Conservation (phyloP, 2,888 invertebrate genomes). For the Xiphydria camelus region DNA sequence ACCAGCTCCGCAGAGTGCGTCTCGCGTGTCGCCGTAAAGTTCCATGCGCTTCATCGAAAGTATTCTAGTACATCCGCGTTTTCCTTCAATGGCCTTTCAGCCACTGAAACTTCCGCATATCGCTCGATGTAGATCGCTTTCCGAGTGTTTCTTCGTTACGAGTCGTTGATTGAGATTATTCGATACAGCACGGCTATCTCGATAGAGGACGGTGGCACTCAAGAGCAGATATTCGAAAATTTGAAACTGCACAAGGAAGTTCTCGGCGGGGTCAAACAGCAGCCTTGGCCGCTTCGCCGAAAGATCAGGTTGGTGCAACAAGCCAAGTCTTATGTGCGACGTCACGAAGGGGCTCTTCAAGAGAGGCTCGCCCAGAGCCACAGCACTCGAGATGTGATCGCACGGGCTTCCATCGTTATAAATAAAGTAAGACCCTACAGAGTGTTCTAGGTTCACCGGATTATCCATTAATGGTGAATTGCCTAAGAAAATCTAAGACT, state of each 20-base stretch:
- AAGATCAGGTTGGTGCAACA: conserved; percentile 80
- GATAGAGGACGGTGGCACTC: conserved; percentile 76
- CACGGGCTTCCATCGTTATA: conserved; percentile 79
- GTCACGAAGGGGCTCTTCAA: conserved; percentile 88
- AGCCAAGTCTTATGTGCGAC: conserved; percentile 85
- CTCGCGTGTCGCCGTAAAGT: too few relatives aligned
- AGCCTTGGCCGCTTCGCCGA: conserved; percentile 81
- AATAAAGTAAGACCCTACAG: conserved; percentile 76
- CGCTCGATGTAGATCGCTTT: too few relatives aligned
- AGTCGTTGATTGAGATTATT: conserved; percentile 12
- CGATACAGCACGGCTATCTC: conserved; percentile 76
- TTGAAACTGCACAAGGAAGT: conserved; percentile 91
- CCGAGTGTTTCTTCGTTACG: neutral
- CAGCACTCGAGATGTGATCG: conserved; percentile 82
- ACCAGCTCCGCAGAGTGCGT: conserved; percentile 86
- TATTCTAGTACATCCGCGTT: too few relatives aligned
- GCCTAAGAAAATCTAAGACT: neutral
- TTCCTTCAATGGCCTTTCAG: too few relatives aligned
- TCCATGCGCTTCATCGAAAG: too few relatives aligned
- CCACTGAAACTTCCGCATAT: too few relatives aligned
- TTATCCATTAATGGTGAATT: too few relatives aligned
- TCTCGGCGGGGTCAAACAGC: conserved; percentile 80
- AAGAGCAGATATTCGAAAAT: conserved; percentile 89
- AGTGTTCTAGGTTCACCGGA: conserved; percentile 34
- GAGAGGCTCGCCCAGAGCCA: conserved; percentile 87